phyloP scores from a whole-genome alignment of 2,888 invertebrate genomes.

The Cheilosia urbana region DNA sequence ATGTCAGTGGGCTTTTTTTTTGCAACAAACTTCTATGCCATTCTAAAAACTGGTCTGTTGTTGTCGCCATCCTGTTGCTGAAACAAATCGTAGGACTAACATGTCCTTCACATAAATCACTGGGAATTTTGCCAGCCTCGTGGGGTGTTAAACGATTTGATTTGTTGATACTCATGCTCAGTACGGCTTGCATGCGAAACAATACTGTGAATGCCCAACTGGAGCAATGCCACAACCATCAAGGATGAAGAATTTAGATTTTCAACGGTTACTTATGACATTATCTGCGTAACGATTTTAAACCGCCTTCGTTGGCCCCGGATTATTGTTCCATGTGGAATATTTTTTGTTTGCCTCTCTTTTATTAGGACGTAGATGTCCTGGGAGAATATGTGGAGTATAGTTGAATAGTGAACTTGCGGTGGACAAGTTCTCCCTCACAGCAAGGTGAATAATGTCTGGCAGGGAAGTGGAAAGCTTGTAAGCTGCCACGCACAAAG shows the following conservation, averaged over 20 bases:
- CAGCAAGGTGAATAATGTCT: constrained; percentile 64
- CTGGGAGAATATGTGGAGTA: constrained; percentile 25
- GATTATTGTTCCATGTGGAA: too few relatives aligned
- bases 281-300: constrained; percentile 64
- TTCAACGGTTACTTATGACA: constrained; percentile 73
- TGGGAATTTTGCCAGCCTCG: constrained; percentile 48
- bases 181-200: constrained; percentile 11
- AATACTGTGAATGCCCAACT: constrained; percentile 20
- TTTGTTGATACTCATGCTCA: constrained; percentile 62
- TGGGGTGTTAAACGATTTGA: constrained; percentile 72
- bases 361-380: background rate
- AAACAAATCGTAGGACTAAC: constrained; percentile 52
- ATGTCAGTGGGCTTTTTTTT: background rate
- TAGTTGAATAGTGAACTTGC: background rate
- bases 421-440: constrained; percentile 13
- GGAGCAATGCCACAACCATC: constrained; percentile 12
- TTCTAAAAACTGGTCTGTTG: too few relatives aligned
- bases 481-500: constrained; percentile 65
- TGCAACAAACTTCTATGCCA: background rate
- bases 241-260: constrained; percentile 67
- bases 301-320: constrained; percentile 33
- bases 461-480: constrained; percentile 45
- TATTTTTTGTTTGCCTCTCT: background rate
- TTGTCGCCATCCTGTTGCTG: constrained; percentile 61
- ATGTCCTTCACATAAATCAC: constrained; percentile 71